These are phyloP conservation scores for Phyllotreta striolata DNA, from an alignment of 2,888 invertebrate genomes.

Conservation along the genomic window DNA sequence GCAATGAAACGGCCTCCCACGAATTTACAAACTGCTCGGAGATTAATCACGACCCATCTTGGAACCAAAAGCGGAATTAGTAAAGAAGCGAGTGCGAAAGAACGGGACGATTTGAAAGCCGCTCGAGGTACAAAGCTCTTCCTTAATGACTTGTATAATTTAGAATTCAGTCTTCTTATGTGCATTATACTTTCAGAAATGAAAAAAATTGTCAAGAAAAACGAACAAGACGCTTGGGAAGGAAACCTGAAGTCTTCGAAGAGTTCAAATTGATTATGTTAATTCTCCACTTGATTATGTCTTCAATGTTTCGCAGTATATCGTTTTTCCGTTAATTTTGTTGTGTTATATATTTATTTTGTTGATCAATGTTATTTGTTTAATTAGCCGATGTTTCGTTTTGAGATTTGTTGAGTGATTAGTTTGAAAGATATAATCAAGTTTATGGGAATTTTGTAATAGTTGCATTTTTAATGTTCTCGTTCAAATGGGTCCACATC, in stretches of 20 bases:
- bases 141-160: neutral
- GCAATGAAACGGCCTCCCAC: conserved; percentile 60
- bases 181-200: conserved; percentile 47
- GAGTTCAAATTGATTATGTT: conserved; percentile 26
- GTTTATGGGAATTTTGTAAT: neutral
- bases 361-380: neutral
- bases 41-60: conserved; percentile 58
- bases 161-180: neutral
- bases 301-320: neutral
- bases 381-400: neutral
- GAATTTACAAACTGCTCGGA: conserved; percentile 58
- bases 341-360: neutral
- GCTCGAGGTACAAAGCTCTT: conserved; percentile 53
- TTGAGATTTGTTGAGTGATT: neutral
- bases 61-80: conserved; percentile 55
- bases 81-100: conserved; percentile 55
- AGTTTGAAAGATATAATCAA: neutral
- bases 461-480: neutral
- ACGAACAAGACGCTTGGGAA: conserved; percentile 60
- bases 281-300: neutral
- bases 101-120: conserved; percentile 54
- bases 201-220: conserved; percentile 54
- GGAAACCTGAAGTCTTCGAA: conserved; percentile 52
- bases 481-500: conserved; percentile 11
- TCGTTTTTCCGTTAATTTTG: neutral